phyloP scores from a whole-genome alignment of 2,888 invertebrate species.

The Trissolcus japonicus region DNA sequence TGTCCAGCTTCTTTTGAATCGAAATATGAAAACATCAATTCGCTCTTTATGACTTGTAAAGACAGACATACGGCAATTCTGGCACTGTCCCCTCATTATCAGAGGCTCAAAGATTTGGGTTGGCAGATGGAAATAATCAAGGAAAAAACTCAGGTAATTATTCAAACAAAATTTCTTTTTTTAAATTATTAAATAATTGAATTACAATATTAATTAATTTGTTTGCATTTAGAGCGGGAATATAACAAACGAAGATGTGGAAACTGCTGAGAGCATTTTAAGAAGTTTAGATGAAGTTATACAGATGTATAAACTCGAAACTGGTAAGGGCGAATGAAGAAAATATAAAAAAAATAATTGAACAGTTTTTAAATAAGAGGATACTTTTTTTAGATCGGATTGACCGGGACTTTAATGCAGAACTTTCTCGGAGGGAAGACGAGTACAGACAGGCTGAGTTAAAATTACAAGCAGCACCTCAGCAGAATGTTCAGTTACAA shows the following conservation, averaged over 20 bases:
- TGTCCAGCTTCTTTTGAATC: conserved; percentile 60
- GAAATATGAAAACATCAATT: conserved; percentile 63
- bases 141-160: conserved; percentile 66
- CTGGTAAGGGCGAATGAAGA: conserved; percentile 60
- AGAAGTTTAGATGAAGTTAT: conserved; percentile 65
- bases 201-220: background rate
- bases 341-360: background rate
- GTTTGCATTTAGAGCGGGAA: conserved; percentile 63
- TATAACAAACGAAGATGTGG: conserved; percentile 65
- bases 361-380: background rate
- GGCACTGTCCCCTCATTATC: conserved; percentile 60
- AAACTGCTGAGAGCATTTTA: conserved; percentile 65
- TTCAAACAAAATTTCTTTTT: background rate
- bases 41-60: conserved; percentile 62
- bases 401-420: conserved; percentile 63
- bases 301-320: conserved; percentile 63
- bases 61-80: conserved; percentile 63
- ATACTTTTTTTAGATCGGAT: conserved; percentile 62
- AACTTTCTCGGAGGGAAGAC: conserved; percentile 73
- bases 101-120: conserved; percentile 71
- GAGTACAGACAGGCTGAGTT: conserved; percentile 79
- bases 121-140: conserved; percentile 67
- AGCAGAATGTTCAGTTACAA: conserved; percentile 36
- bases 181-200: background rate
- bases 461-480: conserved; percentile 51